Conservation (phyloP, 1,140 invertebrate genomes). For the Atta cephalotes region DNA sequence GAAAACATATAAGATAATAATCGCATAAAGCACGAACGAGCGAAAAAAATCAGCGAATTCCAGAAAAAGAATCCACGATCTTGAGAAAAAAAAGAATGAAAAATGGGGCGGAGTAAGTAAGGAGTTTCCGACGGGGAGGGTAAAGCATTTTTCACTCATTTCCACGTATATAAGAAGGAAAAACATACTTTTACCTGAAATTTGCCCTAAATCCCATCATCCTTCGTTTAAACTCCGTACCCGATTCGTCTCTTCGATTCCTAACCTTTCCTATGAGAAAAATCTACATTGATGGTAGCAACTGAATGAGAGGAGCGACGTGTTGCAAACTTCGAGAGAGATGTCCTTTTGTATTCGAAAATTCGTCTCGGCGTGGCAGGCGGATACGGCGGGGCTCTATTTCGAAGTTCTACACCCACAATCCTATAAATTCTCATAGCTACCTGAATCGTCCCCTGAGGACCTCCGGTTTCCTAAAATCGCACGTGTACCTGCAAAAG, state of each 20-base stretch:
- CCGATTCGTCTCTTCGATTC: slow-evolving; percentile 18
- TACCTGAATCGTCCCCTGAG: slow-evolving; percentile 50
- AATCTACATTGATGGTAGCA: slow-evolving; percentile 80
- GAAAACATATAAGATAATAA: slow-evolving; percentile 70
- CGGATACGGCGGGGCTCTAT: slow-evolving; percentile 6
- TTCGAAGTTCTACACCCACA: slow-evolving; percentile 31
- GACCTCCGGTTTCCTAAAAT: not conserved
- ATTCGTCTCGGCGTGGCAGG: slow-evolving; percentile 43
- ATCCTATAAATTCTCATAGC: not conserved
- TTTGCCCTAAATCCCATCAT: not conserved
- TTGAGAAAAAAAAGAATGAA: slow-evolving; percentile 15
- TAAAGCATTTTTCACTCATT: slow-evolving; percentile 61
- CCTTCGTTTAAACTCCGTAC: not conserved
- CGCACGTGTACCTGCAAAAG: slow-evolving; percentile 48
- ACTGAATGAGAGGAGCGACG: slow-evolving; percentile 75
- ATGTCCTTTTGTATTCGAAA: slow-evolving; percentile 76
- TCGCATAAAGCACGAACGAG: slow-evolving; percentile 64
- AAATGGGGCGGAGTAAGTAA: slow-evolving; percentile 77
- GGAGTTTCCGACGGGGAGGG: slow-evolving; percentile 78
- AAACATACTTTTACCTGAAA: slow-evolving; percentile 77
- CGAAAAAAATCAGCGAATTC: slow-evolving; percentile 27
- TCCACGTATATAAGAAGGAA: slow-evolving; percentile 68
- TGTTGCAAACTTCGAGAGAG: slow-evolving; percentile 45
- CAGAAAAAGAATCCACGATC: not conserved
- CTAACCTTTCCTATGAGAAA: slow-evolving; percentile 78